Evolutionary conservation across 2,113 vertebrate species (phyloP), one percentile per base, ranked within the genome.

Genomic region (Bambusicola thoracicus): DNA sequence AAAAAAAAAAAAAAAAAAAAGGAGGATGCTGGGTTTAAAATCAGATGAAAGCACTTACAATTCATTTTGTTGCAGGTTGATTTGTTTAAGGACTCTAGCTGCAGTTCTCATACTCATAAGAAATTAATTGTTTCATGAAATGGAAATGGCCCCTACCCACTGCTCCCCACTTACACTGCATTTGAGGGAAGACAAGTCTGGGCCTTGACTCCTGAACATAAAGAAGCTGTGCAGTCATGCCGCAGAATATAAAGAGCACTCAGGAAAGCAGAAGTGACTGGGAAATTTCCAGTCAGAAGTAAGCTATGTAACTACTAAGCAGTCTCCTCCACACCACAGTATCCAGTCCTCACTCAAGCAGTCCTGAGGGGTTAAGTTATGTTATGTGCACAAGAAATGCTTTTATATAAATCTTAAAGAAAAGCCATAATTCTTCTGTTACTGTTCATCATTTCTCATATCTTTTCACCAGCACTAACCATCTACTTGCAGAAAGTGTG

Each of bases 51-150:
- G 46, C 14, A 72, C 6, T 73, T 82, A 32, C 11, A 53, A 38
- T 36, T 24, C 61, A 81, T 75, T 81, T 44, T 81, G 20, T 41
- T 65, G 24, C 30, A 72, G 41, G 8, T 4, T 77, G 20, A 78
- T 85, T 70, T 34, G 5, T 36, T 80, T 75, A 80, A 89, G 40
- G 29, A 38, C 27, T 83, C 61, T 48, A 4, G 2, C 40, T 69
- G 11, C 5, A 76, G 22, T 55, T 81, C 12, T 61, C 30, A 40
- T 46, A 61, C 20, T 91, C 44, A 51, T 85, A 68, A 89, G 29
- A 32, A 94, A 91, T 73, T 59, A 41, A 74, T n/a, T 76, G 66
- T 83, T 89, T 94, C 73, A 79, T 76, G 14, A 79, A 92, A 90
- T 5, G 13, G 61, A 61, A 89, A 55, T 5, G 36, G 25, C 61